Percentiles rank a stretch among this genome's conserved stretches.
Conservation (phyloP, 1,140 invertebrate species). For the Apis florea region DNA sequence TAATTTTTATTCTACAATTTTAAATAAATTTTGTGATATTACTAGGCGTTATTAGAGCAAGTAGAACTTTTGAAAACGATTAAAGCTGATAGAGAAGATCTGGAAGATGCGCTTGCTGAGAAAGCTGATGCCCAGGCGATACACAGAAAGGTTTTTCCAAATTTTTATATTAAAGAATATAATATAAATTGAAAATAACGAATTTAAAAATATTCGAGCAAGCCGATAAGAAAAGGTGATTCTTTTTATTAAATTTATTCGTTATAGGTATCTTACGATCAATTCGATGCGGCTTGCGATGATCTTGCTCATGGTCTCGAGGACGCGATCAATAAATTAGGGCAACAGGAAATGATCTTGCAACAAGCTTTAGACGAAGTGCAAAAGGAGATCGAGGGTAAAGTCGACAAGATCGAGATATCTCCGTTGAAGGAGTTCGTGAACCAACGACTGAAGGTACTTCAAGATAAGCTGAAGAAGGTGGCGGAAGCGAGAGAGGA, state of each 20-base stretch:
- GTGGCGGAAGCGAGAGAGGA: conserved; percentile 82
- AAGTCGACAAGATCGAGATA: conserved; percentile 85
- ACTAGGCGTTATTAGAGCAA: conserved; percentile 80
- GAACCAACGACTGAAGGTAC: conserved; percentile 82
- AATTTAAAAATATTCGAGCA: neutral
- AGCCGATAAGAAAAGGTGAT: neutral
- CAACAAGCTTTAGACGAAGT: conserved; percentile 83
- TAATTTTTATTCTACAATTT: neutral
- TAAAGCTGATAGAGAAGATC: conserved; percentile 85
- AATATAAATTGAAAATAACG: no score
- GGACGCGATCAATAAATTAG: conserved; percentile 83
- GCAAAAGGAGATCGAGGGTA: conserved; percentile 84
- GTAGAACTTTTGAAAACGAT: conserved; percentile 80
- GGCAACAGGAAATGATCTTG: conserved; percentile 80
- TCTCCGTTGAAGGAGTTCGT: conserved; percentile 85
- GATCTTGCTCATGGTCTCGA: conserved; percentile 83
- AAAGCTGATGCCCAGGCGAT: conserved; percentile 85
- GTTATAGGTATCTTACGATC: conserved; percentile 83
- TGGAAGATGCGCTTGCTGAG: conserved; percentile 85
- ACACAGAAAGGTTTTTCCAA: conserved; percentile 80
- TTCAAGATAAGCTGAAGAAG: conserved; percentile 84
- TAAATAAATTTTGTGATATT: neutral
- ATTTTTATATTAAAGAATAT: no score
- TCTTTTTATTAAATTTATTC: neutral
- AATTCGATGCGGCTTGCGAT: conserved; percentile 85